Base-by-base conservation (phyloP, 2,113 vertebrate genomes). In the Pogona vitticeps region DNA sequence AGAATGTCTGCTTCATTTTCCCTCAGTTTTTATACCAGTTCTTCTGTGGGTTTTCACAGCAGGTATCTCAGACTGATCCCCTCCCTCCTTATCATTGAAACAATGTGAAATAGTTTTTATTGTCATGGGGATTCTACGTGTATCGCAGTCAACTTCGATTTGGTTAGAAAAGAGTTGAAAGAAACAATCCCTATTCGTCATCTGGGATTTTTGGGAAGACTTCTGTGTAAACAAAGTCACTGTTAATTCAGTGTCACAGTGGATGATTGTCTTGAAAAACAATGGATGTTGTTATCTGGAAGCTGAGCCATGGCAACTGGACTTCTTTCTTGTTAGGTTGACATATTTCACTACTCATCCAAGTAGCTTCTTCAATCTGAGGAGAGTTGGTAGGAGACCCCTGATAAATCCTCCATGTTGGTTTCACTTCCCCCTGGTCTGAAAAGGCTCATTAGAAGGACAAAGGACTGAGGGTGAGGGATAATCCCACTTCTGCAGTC, bases 1-100 rank as follows among this genome's bases (percentile, higher is more conserved):
- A 99, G 98, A 99, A 99, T 85, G 98, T 99, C 91, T 98, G 98
- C 94, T 99, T 99, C 97, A 99, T 99, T 92, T 99, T 99, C 94
- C 99, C 99, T 72, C 99, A 99, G 96, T 99, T 99, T 96, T 97
- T 99, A 61, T 99, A 99, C 96, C 99, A 99, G 97, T 99, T 99
- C 96, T 99, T 99, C 96, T 99, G 99, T 93, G 99, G 99, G 84
- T 99, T 99, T 96, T 99, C 98, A 80, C 99, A 99, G 90, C 98
- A 99, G 98, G 99, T 99, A 92, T 82, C 92, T 97, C 63, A 28
- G 20, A 15, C 1, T 0, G 33, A 36, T 3, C 6, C 21, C 52
- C 18, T 21, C 21, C 52, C 18, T 21, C 12, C 76, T 46, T 46
- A 23, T 83, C 26, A 28, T 40, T 61, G 10, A 72, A 80, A 14